These are phyloP conservation scores for Masticophis lateralis DNA, from an alignment of 2,797 vertebrate species.

Conservation along the genomic window DNA sequence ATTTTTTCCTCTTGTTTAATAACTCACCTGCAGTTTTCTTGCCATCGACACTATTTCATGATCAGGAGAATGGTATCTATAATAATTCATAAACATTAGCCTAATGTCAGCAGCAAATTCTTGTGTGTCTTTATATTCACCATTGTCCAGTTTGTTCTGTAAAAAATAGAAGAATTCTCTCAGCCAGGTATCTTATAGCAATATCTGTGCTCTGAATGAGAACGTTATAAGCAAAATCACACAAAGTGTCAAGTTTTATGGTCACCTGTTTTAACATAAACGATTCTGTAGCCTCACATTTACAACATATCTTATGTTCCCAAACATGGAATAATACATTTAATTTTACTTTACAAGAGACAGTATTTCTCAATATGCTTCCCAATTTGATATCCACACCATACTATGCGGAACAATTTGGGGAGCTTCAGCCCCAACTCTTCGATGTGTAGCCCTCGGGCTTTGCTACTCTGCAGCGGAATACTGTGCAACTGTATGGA, in stretches of 20 bases:
- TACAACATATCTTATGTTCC: background rate
- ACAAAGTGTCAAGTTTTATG: background rate
- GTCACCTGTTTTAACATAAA: background rate
- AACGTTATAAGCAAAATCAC: background rate
- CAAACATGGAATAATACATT: background rate
- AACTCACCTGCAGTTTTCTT: constrained; percentile 85
- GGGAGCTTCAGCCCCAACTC: too few species aligned
- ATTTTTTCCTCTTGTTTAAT: background rate
- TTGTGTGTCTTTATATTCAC: constrained; percentile 78
- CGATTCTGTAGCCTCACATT: background rate
- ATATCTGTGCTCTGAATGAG: background rate
- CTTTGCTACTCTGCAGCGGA: too few species aligned
- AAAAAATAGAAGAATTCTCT: background rate
- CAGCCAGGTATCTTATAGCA: background rate
- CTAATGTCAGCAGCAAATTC: constrained; percentile 89
- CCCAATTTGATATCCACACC: background rate
- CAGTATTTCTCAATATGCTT: background rate
- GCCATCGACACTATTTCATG: constrained; percentile 88
- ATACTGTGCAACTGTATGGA: too few species aligned
- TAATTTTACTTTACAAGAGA: background rate
- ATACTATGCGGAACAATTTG: too few species aligned
- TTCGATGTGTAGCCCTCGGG: too few species aligned
- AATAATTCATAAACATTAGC: constrained; percentile 92
- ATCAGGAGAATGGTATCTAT: constrained; percentile 83
- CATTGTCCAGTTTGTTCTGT: constrained; percentile 86